These are phyloP conservation scores for Drosophila leonis DNA, from an alignment of 2,888 invertebrate genomes.

Conservation along the genomic window DNA sequence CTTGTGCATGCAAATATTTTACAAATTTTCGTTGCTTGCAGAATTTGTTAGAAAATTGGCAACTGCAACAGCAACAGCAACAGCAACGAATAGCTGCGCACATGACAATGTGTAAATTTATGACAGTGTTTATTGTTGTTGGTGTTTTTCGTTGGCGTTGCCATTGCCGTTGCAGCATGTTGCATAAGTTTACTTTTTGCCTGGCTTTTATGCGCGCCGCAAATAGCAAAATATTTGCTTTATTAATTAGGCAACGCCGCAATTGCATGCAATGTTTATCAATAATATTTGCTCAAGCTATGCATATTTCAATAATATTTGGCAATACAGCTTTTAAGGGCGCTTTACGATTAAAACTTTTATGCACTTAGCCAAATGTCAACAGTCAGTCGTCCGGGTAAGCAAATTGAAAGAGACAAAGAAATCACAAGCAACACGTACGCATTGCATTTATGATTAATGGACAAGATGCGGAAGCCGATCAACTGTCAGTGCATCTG, in stretches of 20 bases:
- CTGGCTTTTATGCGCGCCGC: slow-evolving; percentile 61
- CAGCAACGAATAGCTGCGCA: slow-evolving; percentile 49
- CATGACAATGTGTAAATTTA: slow-evolving; percentile 79
- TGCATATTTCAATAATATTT: slow-evolving; percentile 59
- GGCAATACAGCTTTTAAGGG: slow-evolving; percentile 60
- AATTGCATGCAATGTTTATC: slow-evolving; percentile 55
- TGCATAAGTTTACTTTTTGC: slow-evolving; percentile 56
- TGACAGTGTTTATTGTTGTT: slow-evolving; percentile 52
- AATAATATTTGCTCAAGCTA: slow-evolving; percentile 60
- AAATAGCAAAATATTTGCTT: slow-evolving; percentile 74
- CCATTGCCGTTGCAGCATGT: slow-evolving; percentile 29
- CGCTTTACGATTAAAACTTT: slow-evolving; percentile 34
- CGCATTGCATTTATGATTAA: slow-evolving; percentile 46
- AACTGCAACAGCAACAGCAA: slow-evolving; percentile 37
- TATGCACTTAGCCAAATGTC: slow-evolving; percentile 56
- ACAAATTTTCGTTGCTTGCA: slow-evolving; percentile 51
- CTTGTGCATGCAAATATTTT: slow-evolving; percentile 79
- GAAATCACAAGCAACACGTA: slow-evolving; percentile 21
- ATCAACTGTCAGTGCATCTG: slow-evolving; percentile 21
- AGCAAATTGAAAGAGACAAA: slow-evolving; percentile 36
- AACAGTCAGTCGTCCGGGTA: slow-evolving; percentile 30
- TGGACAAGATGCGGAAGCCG: slow-evolving; percentile 52
- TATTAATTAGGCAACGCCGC: slow-evolving; percentile 74
- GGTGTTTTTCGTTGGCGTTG: slow-evolving; percentile 25
- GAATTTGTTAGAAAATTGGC: slow-evolving; percentile 78